Evolutionary conservation across 2,797 vertebrate genomes (phyloP), one percentile per base, ranked within the genome.

Genomic region (Scolopax bukidnonensis): DNA sequence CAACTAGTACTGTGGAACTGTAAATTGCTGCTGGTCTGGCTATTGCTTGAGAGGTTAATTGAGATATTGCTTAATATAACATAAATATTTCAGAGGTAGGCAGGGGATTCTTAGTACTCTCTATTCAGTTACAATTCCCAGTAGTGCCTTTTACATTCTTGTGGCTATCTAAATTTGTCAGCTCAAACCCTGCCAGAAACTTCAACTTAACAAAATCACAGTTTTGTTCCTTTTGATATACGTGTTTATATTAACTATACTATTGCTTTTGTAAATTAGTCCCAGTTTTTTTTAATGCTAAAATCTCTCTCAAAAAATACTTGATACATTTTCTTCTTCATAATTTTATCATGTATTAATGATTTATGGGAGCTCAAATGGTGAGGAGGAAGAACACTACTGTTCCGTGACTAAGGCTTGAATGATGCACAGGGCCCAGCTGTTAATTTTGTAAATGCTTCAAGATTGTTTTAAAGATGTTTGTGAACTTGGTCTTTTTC

Each of bases 81-180:
- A 32, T 82, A 71, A 93, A 81, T 79, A 73, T 69, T 95, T 95
- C 57, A 74, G 77, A 94, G 43, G 11, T 87, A 73, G 33, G 23
- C 59, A 77, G 64, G 33, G 23, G 48, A 76, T 88, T 92, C 71
- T 60, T 71, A 71, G 30, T 93, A 43, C 32, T 79, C 13, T 85
- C 53, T 82, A 13, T 60, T 92, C 16, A 82, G 38, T 59, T 92
- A 18, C 48, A 88, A 41, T 94, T 96, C 94, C 69, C 92, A 77
- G 47, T 86, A 93, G 73, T 80, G 47, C 73, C 65, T 87, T 84
- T 79, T 70, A 41, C 54, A 23, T 95, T 94, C 70, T 90, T 92
- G 64, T 90, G 77, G 54, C 48, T 84, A 38, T 89, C 64, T 63
- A 91, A 85, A 87, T 87, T 96, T 96, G 84, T 88, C 70, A 80